Evolutionary conservation across 2,113 vertebrate genomes (phyloP), one percentile per base, ranked within the genome.

Genomic region (Nothoprocta pentlandii): DNA sequence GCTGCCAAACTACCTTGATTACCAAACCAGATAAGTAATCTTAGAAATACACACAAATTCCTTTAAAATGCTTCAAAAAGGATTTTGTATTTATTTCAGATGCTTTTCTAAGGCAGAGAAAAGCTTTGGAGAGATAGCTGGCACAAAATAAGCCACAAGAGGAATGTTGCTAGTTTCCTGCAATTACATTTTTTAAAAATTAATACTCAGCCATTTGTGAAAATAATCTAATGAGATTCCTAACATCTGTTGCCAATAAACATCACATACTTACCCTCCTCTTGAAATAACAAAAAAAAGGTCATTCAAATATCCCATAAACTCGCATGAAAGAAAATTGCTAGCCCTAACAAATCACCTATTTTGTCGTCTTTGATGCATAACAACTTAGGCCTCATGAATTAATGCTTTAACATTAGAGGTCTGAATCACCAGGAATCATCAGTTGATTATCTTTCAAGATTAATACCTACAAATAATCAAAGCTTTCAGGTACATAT

Each of bases 401-500:
- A 90, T 78, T 89, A 78, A 73, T 51, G 71, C 66, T 86, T 94
- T 69, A 81, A 51, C 34, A 64, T 47, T 61, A 17, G 20, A 91
- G 23, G 25, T 90, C 68, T 86, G 47, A 92, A 93, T 42, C 17
- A 90, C 56, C 39, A 89, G 47, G 28, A 88, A 92, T 75, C 77
- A 95, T 67, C 63, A 80, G 64, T 16, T 53, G 54, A 73, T 83
- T 56, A 90, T 87, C 46, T 20, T 44, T 32, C 34, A 42, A 93
- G 58, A 90, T 86, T 61, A 92, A 53, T 4, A 85, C 10, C 46
- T 59, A 82, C 70, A 92, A 91, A 89, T 85, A 87, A 82, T 26
- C 71, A 77, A 1, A 19, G 54, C 16, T 56, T 49, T 87, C 56
- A 32, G 16, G 39, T 67, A 96, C 49, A 47, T 32, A 94, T 20